Conservation (phyloP, 2,113 vertebrate genomes). For the Columba livia region DNA sequence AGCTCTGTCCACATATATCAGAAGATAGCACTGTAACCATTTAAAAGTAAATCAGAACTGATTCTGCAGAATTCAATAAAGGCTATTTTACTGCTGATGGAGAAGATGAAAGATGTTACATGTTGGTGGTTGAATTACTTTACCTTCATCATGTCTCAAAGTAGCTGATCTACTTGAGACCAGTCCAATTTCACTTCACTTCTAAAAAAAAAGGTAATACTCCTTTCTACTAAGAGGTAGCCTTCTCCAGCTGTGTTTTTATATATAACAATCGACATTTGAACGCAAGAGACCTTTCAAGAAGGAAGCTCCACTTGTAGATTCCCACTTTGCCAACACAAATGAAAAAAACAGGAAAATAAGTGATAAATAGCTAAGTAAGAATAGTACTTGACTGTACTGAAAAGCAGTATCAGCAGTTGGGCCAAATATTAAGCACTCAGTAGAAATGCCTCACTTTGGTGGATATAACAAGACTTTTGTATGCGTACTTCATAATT, state of each 20-base stretch:
- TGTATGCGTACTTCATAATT: not conserved
- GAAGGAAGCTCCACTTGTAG: not conserved
- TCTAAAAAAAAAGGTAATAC: not conserved
- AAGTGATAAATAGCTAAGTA: not conserved
- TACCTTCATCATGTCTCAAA: not conserved
- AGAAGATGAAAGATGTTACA: not conserved
- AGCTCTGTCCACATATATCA: not conserved
- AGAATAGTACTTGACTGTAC: not conserved
- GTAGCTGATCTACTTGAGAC: not conserved
- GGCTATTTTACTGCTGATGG: not conserved
- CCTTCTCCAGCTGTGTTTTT: not conserved
- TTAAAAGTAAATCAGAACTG: not conserved
- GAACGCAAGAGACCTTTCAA: not conserved
- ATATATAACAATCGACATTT: not conserved
- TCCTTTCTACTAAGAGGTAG: not conserved
- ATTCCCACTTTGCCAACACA: not conserved
- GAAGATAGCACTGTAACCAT: not conserved
- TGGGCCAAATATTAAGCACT: not conserved
- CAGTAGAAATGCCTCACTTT: not conserved
- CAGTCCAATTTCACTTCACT: not conserved
- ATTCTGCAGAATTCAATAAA: not conserved
- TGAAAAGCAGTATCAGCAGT: not conserved
- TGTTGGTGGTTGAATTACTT: not conserved
- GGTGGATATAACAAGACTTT: not conserved
- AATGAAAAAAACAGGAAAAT: not conserved